Evolutionary conservation across 2,888 invertebrate genomes (phyloP).

Genomic region (Macrophya alboannulata): DNA sequence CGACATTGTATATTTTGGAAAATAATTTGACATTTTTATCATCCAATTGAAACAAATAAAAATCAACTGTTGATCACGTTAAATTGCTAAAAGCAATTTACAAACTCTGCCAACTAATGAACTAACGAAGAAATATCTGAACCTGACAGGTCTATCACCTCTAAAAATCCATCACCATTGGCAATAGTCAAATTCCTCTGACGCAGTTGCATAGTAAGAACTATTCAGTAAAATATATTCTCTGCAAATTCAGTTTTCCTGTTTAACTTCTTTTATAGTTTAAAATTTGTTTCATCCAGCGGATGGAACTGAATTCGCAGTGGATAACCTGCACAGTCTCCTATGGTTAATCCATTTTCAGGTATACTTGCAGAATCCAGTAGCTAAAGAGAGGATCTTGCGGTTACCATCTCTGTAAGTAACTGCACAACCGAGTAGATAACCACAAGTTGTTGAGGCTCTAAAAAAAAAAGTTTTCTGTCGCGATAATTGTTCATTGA

Average conservation of each 20-base stretch:
- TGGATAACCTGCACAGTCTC: background rate
- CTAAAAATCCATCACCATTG: background rate
- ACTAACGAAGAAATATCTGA: background rate
- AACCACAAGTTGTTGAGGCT: background rate
- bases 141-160: background rate
- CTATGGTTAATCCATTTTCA: background rate
- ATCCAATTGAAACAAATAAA: background rate
- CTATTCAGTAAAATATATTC: background rate
- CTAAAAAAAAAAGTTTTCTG: background rate
- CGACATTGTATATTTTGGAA: background rate
- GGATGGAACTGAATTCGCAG: background rate
- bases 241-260: background rate
- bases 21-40: background rate
- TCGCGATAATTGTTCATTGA: too few relatives aligned
- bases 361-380: background rate
- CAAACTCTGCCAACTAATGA: background rate
- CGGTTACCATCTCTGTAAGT: background rate
- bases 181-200: background rate
- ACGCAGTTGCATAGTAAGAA: background rate
- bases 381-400: background rate
- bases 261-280: background rate
- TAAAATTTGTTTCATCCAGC: too few relatives aligned
- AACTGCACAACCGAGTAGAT: background rate
- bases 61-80: background rate
- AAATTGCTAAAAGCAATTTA: background rate